Base-by-base conservation (phyloP, 2,113 vertebrate genomes). In the Centropus unirufus region DNA sequence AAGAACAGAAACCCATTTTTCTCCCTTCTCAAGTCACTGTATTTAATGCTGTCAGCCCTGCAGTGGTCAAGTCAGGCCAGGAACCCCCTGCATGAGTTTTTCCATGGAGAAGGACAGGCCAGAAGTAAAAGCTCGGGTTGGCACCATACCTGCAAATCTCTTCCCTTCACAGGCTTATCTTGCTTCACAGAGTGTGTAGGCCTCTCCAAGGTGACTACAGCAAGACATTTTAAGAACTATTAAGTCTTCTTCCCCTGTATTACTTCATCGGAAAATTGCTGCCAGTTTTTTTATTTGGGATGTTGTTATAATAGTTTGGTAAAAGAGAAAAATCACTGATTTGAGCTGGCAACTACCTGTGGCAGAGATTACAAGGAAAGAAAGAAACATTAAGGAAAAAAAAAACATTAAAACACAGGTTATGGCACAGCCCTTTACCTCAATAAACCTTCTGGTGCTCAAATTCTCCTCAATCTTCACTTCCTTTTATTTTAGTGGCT, bases 1-100 rank as follows among this genome's bases (percentile, higher is more conserved):
- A 34, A 95, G 73, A 76, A 90, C 5, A 75, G n/a, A 70, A 77
- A 76, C 22, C 4, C n/a, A 46, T 18, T 72, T 75, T 39, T 62
- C 7, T 75, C 21, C 76, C n/a, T 79, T 54, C 42, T 79, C 32
- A 80, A 46, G 46, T 8, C 11, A 4, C 59, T 69, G 55, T 24
- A 83, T 76, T 88, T 83, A 64, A 44, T 20, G 12, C 6, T 61
- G 36, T 27, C n/a, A 62, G 30, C 14, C 83, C 22, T 12, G 47
- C 19, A 68, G 44, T 21, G 14, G 9, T 44, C 44, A 83, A 52
- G 62, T 14, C 63, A 77, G 67, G 18, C 30, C 5, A 2, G 61
- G 30, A 94, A n/a, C 1, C 3, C 12, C 22, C 40, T 40, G 12
- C 0, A 0, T 32, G 47, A 62, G 5, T 22, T 85, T 27, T 68